Evolutionary conservation across 2,113 vertebrate species (phyloP).

Genomic region (Anser cygnoides): DNA sequence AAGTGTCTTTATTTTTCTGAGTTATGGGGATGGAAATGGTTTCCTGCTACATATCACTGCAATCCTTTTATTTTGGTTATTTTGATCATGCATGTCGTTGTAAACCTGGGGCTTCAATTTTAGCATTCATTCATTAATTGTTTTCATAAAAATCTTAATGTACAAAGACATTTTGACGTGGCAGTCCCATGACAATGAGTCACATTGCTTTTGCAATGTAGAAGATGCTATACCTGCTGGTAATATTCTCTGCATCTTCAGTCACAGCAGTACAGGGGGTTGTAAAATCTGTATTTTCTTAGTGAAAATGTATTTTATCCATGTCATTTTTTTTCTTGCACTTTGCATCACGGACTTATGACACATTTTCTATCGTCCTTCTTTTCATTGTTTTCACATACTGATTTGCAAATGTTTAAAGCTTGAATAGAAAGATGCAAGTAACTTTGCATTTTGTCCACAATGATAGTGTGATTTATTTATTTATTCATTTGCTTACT

Average conservation of each 20-base stretch:
- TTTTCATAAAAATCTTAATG: background rate
- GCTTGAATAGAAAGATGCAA: background rate
- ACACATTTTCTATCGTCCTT: background rate
- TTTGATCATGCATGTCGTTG: background rate
- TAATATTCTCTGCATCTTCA: background rate
- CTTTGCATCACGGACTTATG: background rate
- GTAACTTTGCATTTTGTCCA: constrained; percentile 23
- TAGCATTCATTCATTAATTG: background rate
- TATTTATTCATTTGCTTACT: constrained; percentile 25
- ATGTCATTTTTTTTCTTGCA: background rate
- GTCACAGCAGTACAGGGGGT: background rate
- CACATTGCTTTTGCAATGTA: background rate
- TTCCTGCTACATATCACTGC: background rate
- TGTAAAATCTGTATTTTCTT: constrained; percentile 12
- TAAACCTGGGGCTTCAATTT: background rate
- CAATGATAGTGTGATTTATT: background rate
- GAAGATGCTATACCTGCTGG: background rate
- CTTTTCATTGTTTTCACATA: background rate
- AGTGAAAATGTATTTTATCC: background rate
- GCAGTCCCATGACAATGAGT: background rate
- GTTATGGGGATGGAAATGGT: background rate
- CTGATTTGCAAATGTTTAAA: background rate
- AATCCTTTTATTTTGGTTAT: background rate
- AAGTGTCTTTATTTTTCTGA: background rate
- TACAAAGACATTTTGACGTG: background rate